Evolutionary conservation across 2,888 invertebrate genomes (phyloP), one percentile per base, ranked within the genome.

Genomic region (Saturnia pavonia): DNA sequence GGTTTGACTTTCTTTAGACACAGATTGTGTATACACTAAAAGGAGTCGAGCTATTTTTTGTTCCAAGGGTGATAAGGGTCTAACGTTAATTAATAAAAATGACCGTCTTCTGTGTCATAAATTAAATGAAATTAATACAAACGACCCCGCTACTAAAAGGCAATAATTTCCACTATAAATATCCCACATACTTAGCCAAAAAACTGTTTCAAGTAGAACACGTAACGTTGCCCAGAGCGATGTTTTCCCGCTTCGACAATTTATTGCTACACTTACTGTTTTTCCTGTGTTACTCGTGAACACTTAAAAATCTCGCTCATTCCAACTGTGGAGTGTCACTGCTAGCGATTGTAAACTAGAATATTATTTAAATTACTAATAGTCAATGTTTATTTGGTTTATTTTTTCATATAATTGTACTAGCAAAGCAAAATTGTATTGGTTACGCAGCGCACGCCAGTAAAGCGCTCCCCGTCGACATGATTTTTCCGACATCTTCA

Each of bases 241-340:
- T 70, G 89, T 91, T 91, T 90, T 91, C 87, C 88, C 82, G 81
- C 83, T 83, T 77, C 72, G 72, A 84, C 72, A 85, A 92, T 93
- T 92, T 92, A 93, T 92, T 74, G 88, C 84, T 80, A 86, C 91
- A 92, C 92, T 93, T 91, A 89, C 80, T 78, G 85, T 70, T 83
- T 81, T 82, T 83, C 84, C 82, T 81, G 80, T 84, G 85, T 85
- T 86, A 80, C 82, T 83, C 76, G 84, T 74, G 82, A 85, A 87
- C 90, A 88, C 87, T 91, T 91, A 85, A 89, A 90, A 88, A 87
- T 88, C 85, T 85, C 84, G 82, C 77, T 72, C 77, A 77, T 79
- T 80, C 74, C 75, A 74, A 70, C 71, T 72, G 75, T 71, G 65
- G 72, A 74, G 76, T 63, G 71, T 43, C 72, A 77, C 72, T 82